These are phyloP conservation scores for Pseudochaenichthys georgianus DNA, from an alignment of 2,797 vertebrate species.

Conservation along the genomic window DNA sequence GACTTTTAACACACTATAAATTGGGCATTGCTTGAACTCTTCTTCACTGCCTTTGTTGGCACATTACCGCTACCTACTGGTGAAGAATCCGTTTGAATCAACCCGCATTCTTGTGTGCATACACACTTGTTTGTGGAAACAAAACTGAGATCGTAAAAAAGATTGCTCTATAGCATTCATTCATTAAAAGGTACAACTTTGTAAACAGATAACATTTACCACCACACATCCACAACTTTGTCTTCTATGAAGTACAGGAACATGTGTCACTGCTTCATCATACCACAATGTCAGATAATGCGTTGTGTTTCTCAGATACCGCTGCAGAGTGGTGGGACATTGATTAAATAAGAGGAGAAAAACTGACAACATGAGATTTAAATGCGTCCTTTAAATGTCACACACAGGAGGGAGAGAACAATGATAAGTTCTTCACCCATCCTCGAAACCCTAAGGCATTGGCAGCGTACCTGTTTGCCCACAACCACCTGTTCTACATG, in stretches of 20 bases:
- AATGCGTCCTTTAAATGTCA: conserved; percentile 2
- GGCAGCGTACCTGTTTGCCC: conserved; percentile 96
- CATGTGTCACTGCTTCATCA: background rate
- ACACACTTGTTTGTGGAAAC: no score
- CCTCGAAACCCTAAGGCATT: conserved; percentile 93
- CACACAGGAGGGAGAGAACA: conserved; percentile 95
- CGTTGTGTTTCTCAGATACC: background rate
- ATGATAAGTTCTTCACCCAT: conserved; percentile 98
- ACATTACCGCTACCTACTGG: background rate
- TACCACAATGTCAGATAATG: background rate
- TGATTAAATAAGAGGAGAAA: background rate
- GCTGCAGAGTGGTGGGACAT: background rate
- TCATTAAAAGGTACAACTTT: background rate
- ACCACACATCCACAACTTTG: background rate
- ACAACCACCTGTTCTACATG: conserved; percentile 97
- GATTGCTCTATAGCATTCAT: no score
- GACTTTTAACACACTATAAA: background rate
- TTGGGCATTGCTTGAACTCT: background rate
- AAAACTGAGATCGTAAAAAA: background rate
- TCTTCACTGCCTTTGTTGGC: background rate
- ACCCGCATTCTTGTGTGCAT: background rate
- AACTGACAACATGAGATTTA: background rate
- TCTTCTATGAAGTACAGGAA: background rate
- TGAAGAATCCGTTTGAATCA: background rate
- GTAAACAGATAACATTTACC: background rate